These are phyloP conservation scores for Pseudorasbora parva DNA, from an alignment of 2,113 vertebrate species.

Conservation along the genomic window DNA sequence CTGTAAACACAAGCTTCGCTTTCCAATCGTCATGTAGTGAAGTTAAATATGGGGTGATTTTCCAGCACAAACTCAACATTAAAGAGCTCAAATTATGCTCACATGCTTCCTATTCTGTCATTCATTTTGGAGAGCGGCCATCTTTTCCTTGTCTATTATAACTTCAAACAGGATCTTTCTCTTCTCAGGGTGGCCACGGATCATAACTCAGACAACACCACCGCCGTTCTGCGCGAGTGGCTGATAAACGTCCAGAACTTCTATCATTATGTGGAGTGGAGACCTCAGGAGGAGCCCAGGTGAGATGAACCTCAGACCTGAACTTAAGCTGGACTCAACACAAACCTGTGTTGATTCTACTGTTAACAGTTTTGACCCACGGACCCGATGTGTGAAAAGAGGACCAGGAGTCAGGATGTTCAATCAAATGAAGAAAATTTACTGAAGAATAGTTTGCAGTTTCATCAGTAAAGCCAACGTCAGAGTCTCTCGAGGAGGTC, in stretches of 20 bases:
- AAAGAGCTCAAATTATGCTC: neutral
- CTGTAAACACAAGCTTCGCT: neutral
- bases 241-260: slow-evolving; percentile 81
- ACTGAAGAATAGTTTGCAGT: no score
- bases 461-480: no score
- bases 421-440: no score
- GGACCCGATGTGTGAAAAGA: no score
- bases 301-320: slow-evolving; percentile 54
- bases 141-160: neutral
- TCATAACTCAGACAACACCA: slow-evolving; percentile 86
- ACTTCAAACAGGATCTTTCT: no score
- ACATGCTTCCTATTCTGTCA: neutral
- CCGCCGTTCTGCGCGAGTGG: slow-evolving; percentile 84
- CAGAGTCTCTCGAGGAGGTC: no score
- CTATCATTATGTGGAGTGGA: slow-evolving; percentile 91
- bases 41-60: neutral
- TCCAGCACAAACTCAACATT: neutral
- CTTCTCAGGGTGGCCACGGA: slow-evolving; percentile 87
- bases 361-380: no score
- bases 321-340: neutral
- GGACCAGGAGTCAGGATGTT: no score
- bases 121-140: neutral
- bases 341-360: no score
- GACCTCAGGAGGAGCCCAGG: slow-evolving; percentile 82
- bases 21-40: neutral